Conservation (phyloP, 2,888 invertebrate genomes). For the Drosophila prostipennis region DNA sequence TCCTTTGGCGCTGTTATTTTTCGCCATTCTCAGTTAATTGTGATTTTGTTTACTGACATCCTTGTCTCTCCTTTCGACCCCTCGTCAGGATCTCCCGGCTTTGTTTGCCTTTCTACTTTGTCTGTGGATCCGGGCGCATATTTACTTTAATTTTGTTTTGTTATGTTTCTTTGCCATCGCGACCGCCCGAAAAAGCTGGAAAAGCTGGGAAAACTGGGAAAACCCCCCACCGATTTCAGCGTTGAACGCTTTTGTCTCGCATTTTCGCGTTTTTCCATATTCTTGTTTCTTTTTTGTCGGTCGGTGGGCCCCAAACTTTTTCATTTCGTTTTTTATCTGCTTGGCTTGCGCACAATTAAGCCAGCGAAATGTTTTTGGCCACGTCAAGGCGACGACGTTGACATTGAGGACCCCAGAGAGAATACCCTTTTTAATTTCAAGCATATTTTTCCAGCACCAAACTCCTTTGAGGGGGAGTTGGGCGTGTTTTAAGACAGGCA, state of each 20-base stretch:
- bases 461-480: background rate
- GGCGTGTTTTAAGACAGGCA: slow-evolving; percentile 1
- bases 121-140: slow-evolving; percentile 60
- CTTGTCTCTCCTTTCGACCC: slow-evolving; percentile 25
- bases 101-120: slow-evolving; percentile 73
- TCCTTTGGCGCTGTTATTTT: slow-evolving; percentile 36
- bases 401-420: slow-evolving; percentile 38
- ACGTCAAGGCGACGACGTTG: slow-evolving; percentile 39
- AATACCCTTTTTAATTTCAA: slow-evolving; percentile 68
- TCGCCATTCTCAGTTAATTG: slow-evolving; percentile 77
- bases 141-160: slow-evolving; percentile 73
- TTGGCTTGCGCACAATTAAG: slow-evolving; percentile 77
- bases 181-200: background rate
- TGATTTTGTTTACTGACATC: slow-evolving; percentile 74
- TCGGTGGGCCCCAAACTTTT: slow-evolving; percentile 62
- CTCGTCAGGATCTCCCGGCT: slow-evolving; percentile 23
- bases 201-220: background rate
- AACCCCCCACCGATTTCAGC: slow-evolving; percentile 53
- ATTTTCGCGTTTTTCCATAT: slow-evolving; percentile 29
- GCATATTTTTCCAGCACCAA: slow-evolving; percentile 49
- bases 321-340: slow-evolving; percentile 71
- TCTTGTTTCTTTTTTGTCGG: slow-evolving; percentile 1
- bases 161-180: slow-evolving; percentile 52
- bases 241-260: slow-evolving; percentile 49
- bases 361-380: slow-evolving; percentile 63